Conservation (phyloP, 2,888 invertebrate species). For the Sesamia inferens region DNA sequence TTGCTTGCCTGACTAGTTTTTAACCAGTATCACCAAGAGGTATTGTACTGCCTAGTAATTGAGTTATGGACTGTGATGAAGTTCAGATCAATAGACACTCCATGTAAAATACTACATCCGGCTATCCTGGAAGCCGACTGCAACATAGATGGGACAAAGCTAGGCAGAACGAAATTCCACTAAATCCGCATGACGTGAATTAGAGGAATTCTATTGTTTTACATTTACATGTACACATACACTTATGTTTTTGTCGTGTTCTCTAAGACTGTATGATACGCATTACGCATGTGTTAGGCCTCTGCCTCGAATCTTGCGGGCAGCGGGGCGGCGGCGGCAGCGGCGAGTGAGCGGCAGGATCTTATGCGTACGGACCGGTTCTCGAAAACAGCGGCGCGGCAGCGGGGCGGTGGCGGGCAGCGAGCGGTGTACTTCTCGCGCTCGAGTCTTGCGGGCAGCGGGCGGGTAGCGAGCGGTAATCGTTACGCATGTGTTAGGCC, state of each 20-base stretch:
- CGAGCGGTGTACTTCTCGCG: too few species aligned
- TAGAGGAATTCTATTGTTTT: constrained; percentile 1
- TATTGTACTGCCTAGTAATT: neutral
- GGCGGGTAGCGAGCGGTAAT: too few species aligned
- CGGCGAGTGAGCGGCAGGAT: too few species aligned
- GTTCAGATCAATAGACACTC: neutral
- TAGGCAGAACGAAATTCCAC: neutral
- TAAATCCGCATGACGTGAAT: neutral
- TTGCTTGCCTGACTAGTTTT: neutral
- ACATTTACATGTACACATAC: neutral
- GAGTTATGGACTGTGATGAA: neutral
- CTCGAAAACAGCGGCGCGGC: too few species aligned
- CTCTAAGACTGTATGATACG: neutral
- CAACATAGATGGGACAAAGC: neutral
- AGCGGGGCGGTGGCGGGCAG: neutral
- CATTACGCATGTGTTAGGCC: neutral
- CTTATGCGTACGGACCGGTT: too few species aligned
- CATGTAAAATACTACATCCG: neutral
- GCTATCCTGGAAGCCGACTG: neutral
- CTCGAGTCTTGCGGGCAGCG: too few species aligned
- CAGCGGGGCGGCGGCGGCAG: fast-evolving
- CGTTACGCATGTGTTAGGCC: too few species aligned
- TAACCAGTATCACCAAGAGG: neutral
- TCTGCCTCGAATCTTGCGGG: neutral
- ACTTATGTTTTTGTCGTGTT: neutral